Evolutionary conservation across 2,113 vertebrate species (phyloP), one percentile per base, ranked within the genome.

Genomic region (Nesoenas mayeri): DNA sequence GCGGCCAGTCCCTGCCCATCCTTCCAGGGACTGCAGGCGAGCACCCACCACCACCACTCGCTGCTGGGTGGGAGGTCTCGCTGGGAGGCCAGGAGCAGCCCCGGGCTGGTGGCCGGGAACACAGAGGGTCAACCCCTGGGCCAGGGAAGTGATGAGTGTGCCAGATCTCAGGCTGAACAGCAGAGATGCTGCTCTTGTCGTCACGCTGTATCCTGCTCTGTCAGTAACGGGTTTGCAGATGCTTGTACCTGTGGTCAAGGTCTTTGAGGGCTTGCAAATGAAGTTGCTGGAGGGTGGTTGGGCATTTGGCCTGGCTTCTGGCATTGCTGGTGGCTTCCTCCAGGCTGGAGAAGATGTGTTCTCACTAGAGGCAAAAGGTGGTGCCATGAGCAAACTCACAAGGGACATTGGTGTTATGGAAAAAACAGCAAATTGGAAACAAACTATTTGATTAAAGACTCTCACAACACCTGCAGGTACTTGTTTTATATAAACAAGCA

Each of bases 41-140:
- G 56, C 17, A 31, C 70, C 67, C 48, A 65, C 70, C 12, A 6
- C 9, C 8, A 26, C 62, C 6, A 15, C 80, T 90, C 8, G 3
- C 84, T 81, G 67, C 89, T 88, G 16, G 5, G 89, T 97, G 95
- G 95, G 96, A 96, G 97, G 94, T 92, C 97, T 91, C 22, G 24
- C 88, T 2, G 14, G 72, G 69, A 85, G 74, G 75, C 51, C 16
- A 85, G 85, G 60, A 93, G 72, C 69, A 83, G 50, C 70, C 54
- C 54, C 6, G 0, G 21, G 24, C 11, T 32, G 53, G 12, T 0
- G 11, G 16, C 3, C 4, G 19, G 74, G 32, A 20, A 42, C 8
- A 3, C 25, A 7, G 32, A 61, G 48, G 86, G 69, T 75, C 75
- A 78, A 18, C 16, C 50, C 53, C 14, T 5, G 1, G 13, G 71